phyloP scores from a whole-genome alignment of 2,113 vertebrate genomes.

The Centropus unirufus region DNA sequence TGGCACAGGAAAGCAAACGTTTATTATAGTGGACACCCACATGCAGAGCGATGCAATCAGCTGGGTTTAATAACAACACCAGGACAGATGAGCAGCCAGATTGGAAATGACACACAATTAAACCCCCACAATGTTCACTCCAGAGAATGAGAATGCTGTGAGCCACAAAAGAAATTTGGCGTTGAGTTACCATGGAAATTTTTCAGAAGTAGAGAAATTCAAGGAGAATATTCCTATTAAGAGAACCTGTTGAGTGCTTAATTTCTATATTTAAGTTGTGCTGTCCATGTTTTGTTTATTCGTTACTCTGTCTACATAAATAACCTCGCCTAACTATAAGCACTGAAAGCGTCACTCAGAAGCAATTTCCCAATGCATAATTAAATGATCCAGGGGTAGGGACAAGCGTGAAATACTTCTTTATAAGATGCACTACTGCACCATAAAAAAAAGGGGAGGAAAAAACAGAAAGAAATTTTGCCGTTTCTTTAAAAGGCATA shows the following conservation, averaged over 20 bases:
- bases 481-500: background rate
- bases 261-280: background rate
- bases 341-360: background rate
- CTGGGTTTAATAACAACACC: background rate
- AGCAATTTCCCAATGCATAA: background rate
- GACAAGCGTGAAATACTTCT: background rate
- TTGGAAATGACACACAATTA: background rate
- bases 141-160: background rate
- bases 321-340: background rate
- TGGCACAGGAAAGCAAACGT: background rate
- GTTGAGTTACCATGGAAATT: background rate
- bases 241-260: conserved; percentile 17
- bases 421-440: background rate
- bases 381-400: background rate
- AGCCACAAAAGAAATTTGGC: background rate
- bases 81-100: background rate
- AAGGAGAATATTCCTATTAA: background rate
- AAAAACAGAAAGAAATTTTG: background rate
- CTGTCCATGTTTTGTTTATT: background rate
- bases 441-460: background rate
- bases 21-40: background rate
- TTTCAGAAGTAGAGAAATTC: background rate
- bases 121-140: background rate
- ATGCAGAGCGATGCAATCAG: background rate
- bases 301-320: conserved; percentile 6